A percentile compares a stretch with the other conserved stretches of the same genome.
Conservation (phyloP, 2,113 vertebrate genomes). For the Macheiramphus alcinus region DNA sequence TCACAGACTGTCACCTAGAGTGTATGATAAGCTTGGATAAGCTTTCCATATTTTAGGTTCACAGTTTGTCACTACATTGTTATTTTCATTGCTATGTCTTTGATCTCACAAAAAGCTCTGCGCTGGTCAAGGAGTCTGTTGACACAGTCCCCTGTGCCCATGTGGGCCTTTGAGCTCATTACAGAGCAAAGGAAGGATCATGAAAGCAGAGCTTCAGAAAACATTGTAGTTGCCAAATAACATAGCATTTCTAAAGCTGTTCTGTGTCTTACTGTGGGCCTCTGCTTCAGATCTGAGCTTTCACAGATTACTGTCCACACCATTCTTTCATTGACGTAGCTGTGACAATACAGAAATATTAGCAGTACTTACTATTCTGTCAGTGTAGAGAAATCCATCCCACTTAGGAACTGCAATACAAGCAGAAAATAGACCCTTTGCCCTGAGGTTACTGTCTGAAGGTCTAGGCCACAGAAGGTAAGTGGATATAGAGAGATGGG, state of each 20-base stretch:
- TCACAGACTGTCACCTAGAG: background rate
- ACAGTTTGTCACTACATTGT: background rate
- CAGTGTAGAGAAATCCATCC: background rate
- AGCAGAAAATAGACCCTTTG: background rate
- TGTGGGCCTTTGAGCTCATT: background rate
- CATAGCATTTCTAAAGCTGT: background rate
- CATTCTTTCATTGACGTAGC: background rate
- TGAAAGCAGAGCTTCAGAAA: constrained; percentile 12
- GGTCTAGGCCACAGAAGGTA: background rate
- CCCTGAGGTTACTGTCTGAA: background rate
- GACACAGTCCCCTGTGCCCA: background rate
- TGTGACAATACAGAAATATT: background rate
- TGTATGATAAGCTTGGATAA: background rate
- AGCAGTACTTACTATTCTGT: background rate
- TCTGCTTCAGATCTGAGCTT: background rate
- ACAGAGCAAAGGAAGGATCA: background rate
- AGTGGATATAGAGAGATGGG: background rate
- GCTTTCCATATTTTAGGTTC: background rate
- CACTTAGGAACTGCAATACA: background rate
- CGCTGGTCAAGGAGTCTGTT: background rate
- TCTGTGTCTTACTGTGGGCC: background rate
- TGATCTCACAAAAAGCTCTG: constrained; percentile 14
- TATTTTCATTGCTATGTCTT: constrained; percentile 26
- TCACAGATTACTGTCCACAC: background rate
- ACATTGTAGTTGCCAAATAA: background rate